Base-by-base conservation (phyloP, 2,888 invertebrate genomes). In the Eilema sororculum region DNA sequence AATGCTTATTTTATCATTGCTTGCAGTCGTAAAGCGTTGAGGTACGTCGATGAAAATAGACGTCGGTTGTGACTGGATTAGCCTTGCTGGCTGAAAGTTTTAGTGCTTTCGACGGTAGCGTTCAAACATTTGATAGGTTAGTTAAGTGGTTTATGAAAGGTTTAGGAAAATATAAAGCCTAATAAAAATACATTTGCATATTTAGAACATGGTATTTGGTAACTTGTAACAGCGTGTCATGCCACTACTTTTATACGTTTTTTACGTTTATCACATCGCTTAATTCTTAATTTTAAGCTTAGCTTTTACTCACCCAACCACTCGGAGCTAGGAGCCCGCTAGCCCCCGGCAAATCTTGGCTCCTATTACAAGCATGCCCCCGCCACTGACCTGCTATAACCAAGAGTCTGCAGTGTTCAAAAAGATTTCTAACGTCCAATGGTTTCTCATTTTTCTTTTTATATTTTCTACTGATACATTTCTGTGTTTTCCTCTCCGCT, bases 1-100 rank as follows among this genome's bases (percentile, higher is more conserved):
- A 69, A 82, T 72, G 69, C 46, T 69, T 78, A 75, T 77, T 77
- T 75, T 76, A 76, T 79, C 74, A 75, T 79, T 73, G 68, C 69
- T 73, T 67, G 66, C 72, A 68, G 64, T 77, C 73, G 67, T 83
- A 83, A 78, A 79, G 74, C 75, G 56, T 65, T 71, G n/a, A 37
- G 25, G 57, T n/a, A 58, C 24, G 63, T 59, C 71, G 59, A 71
- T 71, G 67, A 41, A 70, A 69, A 65, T 69, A 69, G 56, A 70
- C 12, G 61, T 58, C 57, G 33, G 28, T 16, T 66, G 20, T 52
- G 52, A 52, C 52, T 52, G 52, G 52, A 52, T 52, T 52, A 52
- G 52, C 20, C n/a, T 24, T 22, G 33, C 33, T 24, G 46, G 25
- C 52, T 69, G 56, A 65, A 65, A 65, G 57, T 65, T 69, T 69